Conservation (phyloP, 2,797 vertebrate genomes). For the Clarias laeviceps region DNA sequence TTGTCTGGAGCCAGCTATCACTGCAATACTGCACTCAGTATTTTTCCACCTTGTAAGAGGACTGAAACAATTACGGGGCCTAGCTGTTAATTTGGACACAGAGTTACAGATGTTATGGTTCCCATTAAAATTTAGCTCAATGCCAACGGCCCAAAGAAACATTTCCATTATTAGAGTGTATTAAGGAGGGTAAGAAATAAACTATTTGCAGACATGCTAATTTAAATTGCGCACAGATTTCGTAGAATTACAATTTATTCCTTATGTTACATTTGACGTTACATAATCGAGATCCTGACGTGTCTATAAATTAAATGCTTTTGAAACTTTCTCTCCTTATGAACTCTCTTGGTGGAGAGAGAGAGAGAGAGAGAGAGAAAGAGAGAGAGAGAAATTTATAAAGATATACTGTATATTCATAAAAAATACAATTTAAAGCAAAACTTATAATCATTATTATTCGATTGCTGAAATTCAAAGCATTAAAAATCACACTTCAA, state of each 20-base stretch:
- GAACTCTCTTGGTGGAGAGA: conserved; percentile 6
- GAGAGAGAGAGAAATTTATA: not conserved
- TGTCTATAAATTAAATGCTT: not conserved
- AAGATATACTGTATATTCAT: not conserved
- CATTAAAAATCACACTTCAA: conserved; percentile 6
- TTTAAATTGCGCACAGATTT: conserved; percentile 5
- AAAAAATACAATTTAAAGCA: not conserved
- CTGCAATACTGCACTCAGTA: conserved; percentile 5
- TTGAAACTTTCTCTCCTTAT: conserved; percentile 70
- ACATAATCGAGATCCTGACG: not conserved
- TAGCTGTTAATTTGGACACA: conserved; percentile 48
- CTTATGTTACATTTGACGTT: not conserved
- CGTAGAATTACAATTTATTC: not conserved
- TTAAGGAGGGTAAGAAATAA: conserved; percentile 15
- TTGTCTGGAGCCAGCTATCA: not conserved
- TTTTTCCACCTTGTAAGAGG: conserved; percentile 26
- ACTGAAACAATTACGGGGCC: conserved; percentile 16
- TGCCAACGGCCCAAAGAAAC: conserved; percentile 45
- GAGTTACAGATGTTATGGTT: conserved; percentile 69
- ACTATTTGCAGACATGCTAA: conserved; percentile 17
- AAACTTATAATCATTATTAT: no score
- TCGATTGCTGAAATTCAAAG: not conserved
- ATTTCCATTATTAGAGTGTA: conserved; percentile 61
- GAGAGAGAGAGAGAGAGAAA: not conserved
- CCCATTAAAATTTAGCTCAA: conserved; percentile 60